Evolutionary conservation across 2,113 vertebrate genomes (phyloP), one percentile per base, ranked within the genome.

Genomic region (Callopanchax toddi): DNA sequence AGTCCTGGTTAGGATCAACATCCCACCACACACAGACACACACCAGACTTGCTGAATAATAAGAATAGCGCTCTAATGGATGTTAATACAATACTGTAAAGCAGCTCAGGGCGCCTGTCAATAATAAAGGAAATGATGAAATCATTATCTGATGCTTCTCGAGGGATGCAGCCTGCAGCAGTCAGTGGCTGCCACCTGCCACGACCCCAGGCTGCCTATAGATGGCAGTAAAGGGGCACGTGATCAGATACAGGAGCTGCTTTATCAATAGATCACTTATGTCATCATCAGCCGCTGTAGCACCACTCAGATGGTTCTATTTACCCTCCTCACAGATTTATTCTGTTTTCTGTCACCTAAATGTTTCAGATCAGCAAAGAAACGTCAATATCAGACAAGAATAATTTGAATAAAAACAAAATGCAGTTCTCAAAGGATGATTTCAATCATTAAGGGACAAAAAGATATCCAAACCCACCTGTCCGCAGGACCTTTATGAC

Each of bases 111-210:
- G 74, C 26, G 23, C 46, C 60, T 53, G 74, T 83, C 81, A 81
- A 70, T 85, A 79, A 75, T 60, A 63, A 60, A 71, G 67, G 44
- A 63, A 79, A 81, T 80, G 74, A 80, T 80, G 82, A 69, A 79
- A 78, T 81, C 69, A 80, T 85, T 83, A 78, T 72, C 26, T 46
- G 67, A 60, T 34, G 48, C 40, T 49, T 59, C 61, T 69, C 46
- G 0, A 18, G 22, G 11, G 61, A 49, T 74, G 62, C 52, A 74
- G 62, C 48, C 55, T 43, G 32, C 26, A 32, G 52, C 49, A 53
- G 63, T 71, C 74, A 67, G 18, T 0, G 4, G 29, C 8, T 67
- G 37, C 22, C 21, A 63, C 43, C 56, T 73, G 78, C 46, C 20
- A 11, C 72, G 54, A 40, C 11, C 2, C 0, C 1, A 20, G 44